phyloP scores from a whole-genome alignment of 1,140 invertebrate species.

The Streblospio benedicti region DNA sequence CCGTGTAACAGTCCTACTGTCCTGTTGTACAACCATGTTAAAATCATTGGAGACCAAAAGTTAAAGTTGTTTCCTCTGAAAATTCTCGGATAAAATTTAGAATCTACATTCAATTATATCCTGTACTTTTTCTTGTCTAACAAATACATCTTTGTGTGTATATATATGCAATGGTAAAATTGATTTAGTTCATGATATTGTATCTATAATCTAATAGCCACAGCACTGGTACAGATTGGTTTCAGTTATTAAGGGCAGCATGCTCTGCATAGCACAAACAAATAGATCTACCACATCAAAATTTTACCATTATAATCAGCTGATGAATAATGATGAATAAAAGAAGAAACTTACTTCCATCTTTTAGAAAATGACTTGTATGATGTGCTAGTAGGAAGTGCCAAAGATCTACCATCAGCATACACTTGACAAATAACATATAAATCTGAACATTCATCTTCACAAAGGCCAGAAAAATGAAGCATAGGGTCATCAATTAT shows the following conservation, averaged over 20 bases:
- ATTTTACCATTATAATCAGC: background rate
- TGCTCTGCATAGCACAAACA: background rate
- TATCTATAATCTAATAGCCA: background rate
- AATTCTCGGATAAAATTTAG: background rate
- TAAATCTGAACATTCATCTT: slow-evolving; percentile 69
- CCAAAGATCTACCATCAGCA: slow-evolving; percentile 71
- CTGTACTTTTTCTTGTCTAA: too few relatives aligned
- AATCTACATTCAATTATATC: too few relatives aligned
- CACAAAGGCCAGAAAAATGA: slow-evolving; percentile 80
- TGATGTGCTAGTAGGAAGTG: slow-evolving; percentile 78
- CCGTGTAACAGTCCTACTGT: background rate
- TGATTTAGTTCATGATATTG: background rate
- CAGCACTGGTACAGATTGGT: background rate
- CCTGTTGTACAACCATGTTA: background rate
- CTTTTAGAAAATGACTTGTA: slow-evolving; percentile 86
- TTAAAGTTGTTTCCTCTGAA: background rate
- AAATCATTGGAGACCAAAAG: background rate
- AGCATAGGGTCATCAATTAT: slow-evolving; percentile 78
- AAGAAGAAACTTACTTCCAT: slow-evolving; percentile 68
- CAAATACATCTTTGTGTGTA: too few relatives aligned
- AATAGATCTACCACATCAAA: background rate
- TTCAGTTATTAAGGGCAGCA: background rate
- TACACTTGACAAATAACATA: slow-evolving; percentile 80
- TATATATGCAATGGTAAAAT: background rate
- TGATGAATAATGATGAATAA: background rate